phyloP scores from a whole-genome alignment of 2,888 invertebrate species.

The Mythimna albipuncta region DNA sequence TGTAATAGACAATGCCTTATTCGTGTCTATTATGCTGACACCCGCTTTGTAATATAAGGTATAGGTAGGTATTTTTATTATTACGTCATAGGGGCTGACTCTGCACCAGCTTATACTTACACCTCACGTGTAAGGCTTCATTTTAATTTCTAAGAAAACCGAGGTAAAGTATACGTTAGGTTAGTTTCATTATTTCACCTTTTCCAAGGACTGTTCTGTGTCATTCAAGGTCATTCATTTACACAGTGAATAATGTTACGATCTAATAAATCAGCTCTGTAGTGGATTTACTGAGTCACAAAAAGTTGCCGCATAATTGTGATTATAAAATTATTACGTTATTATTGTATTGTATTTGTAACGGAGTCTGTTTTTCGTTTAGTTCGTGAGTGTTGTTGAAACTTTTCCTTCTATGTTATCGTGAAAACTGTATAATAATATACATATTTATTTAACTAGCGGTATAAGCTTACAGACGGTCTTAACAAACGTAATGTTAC shows the following conservation, averaged over 20 bases:
- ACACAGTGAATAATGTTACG: slow-evolving; percentile 28
- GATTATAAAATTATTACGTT: slow-evolving; percentile 26
- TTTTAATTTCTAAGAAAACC: slow-evolving; percentile 41
- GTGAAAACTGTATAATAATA: slow-evolving; percentile 24
- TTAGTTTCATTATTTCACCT: slow-evolving; percentile 34
- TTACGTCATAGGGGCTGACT: slow-evolving; percentile 28
- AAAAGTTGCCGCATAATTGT: slow-evolving; percentile 33
- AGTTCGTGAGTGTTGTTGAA: slow-evolving; percentile 18
- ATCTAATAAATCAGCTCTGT: slow-evolving; percentile 11
- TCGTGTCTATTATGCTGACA: slow-evolving; percentile 1
- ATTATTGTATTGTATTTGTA: slow-evolving; percentile 20
- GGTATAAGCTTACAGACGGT: slow-evolving; percentile 3
- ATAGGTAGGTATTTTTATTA: slow-evolving; percentile 18
- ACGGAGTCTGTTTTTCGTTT: slow-evolving; percentile 28
- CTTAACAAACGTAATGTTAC: slow-evolving; percentile 15
- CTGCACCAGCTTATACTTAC: slow-evolving; percentile 24
- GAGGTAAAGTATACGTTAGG: slow-evolving; percentile 7
- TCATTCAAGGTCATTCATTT: slow-evolving; percentile 33
- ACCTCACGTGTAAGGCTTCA: slow-evolving; percentile 41
- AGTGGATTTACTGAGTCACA: slow-evolving; percentile 33
- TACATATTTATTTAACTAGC: slow-evolving; percentile 40
- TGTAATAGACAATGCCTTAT: neutral
- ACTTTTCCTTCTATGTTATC: slow-evolving; percentile 19
- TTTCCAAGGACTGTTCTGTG: slow-evolving; percentile 38
- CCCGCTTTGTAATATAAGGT: neutral